Conservation (phyloP, 2,888 invertebrate genomes). For the Syrphus vitripennis region DNA sequence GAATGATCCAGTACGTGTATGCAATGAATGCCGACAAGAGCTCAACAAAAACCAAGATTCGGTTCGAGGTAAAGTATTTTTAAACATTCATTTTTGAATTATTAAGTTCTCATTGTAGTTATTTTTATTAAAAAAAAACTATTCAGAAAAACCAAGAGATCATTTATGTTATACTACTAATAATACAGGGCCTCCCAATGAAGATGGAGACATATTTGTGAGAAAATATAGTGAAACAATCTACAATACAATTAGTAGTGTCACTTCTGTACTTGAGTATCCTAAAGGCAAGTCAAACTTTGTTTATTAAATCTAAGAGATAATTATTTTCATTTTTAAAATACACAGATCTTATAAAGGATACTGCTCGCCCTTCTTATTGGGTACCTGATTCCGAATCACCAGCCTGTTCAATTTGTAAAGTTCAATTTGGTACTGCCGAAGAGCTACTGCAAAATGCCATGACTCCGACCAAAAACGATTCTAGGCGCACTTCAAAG, state of each 20-base stretch:
- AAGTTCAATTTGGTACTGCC: conserved; percentile 83
- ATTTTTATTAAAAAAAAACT: conserved; percentile 40
- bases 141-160: conserved; percentile 73
- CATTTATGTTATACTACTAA: conserved; percentile 72
- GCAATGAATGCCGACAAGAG: conserved; percentile 84
- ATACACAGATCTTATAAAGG: conserved; percentile 87
- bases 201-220: conserved; percentile 83
- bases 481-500: conserved; percentile 15
- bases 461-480: conserved; percentile 69
- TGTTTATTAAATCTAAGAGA: neutral
- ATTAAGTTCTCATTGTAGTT: conserved; percentile 29
- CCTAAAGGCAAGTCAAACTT: conserved; percentile 84
- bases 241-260: conserved; percentile 86
- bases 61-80: conserved; percentile 75
- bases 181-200: conserved; percentile 77
- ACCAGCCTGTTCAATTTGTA: conserved; percentile 85
- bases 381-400: conserved; percentile 91
- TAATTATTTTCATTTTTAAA: neutral
- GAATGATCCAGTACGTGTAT: conserved; percentile 87
- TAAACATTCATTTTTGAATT: conserved; percentile 16
- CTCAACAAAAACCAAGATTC: conserved; percentile 75
- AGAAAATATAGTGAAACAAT: conserved; percentile 88
- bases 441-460: conserved; percentile 79
- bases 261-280: conserved; percentile 87
- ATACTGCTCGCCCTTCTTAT: conserved; percentile 88